Evolutionary conservation across 2,888 invertebrate genomes (phyloP).

Genomic region (Geophilus truncorum): DNA sequence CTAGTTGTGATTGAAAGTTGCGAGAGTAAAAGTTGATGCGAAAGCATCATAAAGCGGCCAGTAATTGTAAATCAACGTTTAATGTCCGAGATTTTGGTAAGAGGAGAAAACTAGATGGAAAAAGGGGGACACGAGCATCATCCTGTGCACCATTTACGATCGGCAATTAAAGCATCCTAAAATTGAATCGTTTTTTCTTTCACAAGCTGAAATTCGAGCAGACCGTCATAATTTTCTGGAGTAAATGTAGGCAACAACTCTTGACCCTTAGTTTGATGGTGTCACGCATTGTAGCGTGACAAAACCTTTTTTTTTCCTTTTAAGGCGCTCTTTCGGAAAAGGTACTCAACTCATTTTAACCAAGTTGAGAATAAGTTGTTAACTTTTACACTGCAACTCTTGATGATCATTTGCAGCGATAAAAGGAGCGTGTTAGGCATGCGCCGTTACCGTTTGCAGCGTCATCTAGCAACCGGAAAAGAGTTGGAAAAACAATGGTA

Average conservation of each 20-base stretch:
- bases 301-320: conserved; percentile 3
- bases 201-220: neutral
- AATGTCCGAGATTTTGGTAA: conserved; percentile 30
- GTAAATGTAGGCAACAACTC: conserved; percentile 28
- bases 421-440: conserved; percentile 15
- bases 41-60: conserved; percentile 21
- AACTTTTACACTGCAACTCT: conserved; percentile 8
- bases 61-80: conserved; percentile 28
- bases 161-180: conserved; percentile 31
- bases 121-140: conserved; percentile 17
- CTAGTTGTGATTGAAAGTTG: conserved; percentile 27
- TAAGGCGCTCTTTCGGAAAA: neutral
- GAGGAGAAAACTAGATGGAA: conserved; percentile 22
- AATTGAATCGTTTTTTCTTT: conserved; percentile 28
- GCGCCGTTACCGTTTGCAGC: conserved; percentile 25
- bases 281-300: conserved; percentile 23
- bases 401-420: conserved; percentile 21
- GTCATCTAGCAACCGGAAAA: conserved; percentile 21
- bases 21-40: conserved; percentile 22
- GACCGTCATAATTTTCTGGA: conserved; percentile 8
- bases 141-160: conserved; percentile 25
- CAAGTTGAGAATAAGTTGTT: conserved; percentile 9
- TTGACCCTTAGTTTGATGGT: neutral
- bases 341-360: conserved; percentile 3
- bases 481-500: conserved; percentile 22